Base-by-base conservation (phyloP, 2,888 invertebrate species). In the Hirtodrosophila cameraria region DNA sequence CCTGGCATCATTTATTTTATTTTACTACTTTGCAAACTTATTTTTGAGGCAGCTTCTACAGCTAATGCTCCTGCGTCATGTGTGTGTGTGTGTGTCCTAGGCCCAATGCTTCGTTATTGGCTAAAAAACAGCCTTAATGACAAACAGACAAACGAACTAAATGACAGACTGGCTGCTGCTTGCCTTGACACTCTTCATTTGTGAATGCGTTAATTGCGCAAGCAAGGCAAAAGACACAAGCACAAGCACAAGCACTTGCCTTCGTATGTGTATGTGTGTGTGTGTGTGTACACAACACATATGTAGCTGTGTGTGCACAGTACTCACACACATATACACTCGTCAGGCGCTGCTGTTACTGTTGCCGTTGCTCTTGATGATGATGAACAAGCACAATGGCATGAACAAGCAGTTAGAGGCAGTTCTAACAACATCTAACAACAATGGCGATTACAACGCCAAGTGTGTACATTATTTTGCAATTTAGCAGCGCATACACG, bases 171-270 rank as follows among this genome's bases (percentile, higher is more conserved):
- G 54, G 30, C 71, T 46, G 62, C 55, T 50, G 50, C 57, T 75
- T 80, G 79, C 86, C 83, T 86, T 83, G 83, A 83, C 86, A 83
- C 83, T 86, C 86, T 83, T 86, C 81, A 83, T 83, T 83, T 86
- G 68, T 80, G 80, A 80, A 85, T 82, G 78, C 82, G 82, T 82
- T 82, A 85, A 82, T 85, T 83, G 80, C 78, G 84, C 71, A 27
- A 62, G 75, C 78, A 75, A 73, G 70, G 60, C 62, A 58, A 66
- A 70, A 62, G 55, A 65, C 65, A 53, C 43, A 62, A 55, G 42
- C 45, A 59, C 54, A 55, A 46, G 33, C 53, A 48, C 43, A 49
- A 43, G 53, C 54, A 58, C 54, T 68, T 75, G 54, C 49, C 52
- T 27, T 30, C 12, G 41, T 59, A 53, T 41, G 41, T 25, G 38